These are phyloP conservation scores for Drosophila infuscata DNA, from an alignment of 2,888 invertebrate genomes.

Conservation along the genomic window DNA sequence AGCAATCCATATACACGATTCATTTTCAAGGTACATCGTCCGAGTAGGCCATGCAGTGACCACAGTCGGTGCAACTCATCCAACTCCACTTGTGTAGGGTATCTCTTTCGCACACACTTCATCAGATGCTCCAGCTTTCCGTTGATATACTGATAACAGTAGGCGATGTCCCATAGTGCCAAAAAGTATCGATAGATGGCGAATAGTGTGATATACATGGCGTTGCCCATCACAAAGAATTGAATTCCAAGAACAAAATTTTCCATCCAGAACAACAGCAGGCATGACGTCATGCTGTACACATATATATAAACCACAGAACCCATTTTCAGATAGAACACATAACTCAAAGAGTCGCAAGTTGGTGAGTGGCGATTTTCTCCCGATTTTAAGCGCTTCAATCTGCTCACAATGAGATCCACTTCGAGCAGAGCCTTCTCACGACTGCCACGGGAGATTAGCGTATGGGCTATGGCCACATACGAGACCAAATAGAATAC, in stretches of 20 bases:
- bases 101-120: background rate
- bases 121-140: slow-evolving; percentile 17
- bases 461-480: background rate
- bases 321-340: background rate
- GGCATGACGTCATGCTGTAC: background rate
- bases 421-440: background rate
- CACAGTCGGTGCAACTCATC: slow-evolving; percentile 45
- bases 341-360: background rate
- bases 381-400: background rate
- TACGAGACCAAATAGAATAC: background rate
- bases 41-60: slow-evolving; percentile 42
- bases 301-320: background rate
- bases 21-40: slow-evolving; percentile 20
- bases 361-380: background rate
- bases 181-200: slow-evolving; percentile 53
- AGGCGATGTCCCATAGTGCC: slow-evolving; percentile 54
- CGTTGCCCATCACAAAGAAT: background rate
- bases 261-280: background rate
- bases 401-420: background rate
- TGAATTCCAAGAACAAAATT: background rate
- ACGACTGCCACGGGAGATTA: background rate
- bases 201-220: too few species aligned
- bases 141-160: slow-evolving; percentile 47
- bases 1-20: slow-evolving; percentile 36
- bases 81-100: background rate